A percentile compares a stretch with the other conserved stretches of the same genome.
Conservation (phyloP, 2,888 invertebrate genomes). For the Serripes groenlandicus region DNA sequence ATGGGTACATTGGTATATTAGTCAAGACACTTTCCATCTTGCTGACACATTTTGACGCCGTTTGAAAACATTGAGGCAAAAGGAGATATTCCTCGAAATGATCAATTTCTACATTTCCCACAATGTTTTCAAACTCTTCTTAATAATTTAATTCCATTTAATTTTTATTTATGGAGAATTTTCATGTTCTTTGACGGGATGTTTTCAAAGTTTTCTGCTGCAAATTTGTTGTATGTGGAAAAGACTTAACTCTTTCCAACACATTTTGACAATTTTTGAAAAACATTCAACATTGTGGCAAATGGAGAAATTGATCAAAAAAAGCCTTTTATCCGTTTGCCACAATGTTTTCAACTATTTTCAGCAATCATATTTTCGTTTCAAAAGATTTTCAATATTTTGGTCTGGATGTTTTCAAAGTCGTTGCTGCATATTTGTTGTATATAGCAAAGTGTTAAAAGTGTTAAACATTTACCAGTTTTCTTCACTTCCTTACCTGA, state of each 20-base stretch:
- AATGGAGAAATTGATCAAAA: background rate
- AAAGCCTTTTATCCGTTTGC: background rate
- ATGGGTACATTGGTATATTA: no score
- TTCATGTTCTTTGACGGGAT: no score
- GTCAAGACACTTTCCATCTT: no score
- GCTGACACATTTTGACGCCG: no score
- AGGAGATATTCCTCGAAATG: background rate
- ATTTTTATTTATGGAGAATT: no score
- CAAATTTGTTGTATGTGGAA: no score
- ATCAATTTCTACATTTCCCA: background rate
- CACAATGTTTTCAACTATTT: background rate
- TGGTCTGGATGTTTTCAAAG: background rate
- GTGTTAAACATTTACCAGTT: no score
- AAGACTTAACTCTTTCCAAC: no score
- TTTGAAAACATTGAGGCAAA: background rate
- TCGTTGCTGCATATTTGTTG: background rate
- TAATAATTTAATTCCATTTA: no score
- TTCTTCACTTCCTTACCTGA: slow-evolving; percentile 49
- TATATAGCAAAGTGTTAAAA: background rate
- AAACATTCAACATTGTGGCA: background rate
- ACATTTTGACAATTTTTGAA: no score
- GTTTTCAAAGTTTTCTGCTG: no score
- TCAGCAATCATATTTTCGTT: no score
- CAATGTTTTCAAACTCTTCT: background rate
- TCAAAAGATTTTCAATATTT: background rate